Evolutionary conservation across 2,797 vertebrate genomes (phyloP).

Genomic region (Brachymystax lenok): DNA sequence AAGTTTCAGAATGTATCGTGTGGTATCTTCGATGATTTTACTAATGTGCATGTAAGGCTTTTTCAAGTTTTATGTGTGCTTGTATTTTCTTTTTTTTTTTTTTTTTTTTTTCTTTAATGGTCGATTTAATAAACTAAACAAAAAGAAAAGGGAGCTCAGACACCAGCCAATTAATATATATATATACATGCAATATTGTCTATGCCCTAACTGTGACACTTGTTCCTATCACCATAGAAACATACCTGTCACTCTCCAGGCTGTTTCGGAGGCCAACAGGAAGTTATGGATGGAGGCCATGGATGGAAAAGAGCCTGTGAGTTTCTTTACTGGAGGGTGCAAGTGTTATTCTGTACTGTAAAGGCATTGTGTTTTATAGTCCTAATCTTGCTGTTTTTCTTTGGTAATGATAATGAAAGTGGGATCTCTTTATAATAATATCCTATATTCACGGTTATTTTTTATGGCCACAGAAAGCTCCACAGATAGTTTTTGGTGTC

Average conservation of each 20-base stretch:
- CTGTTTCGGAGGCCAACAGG: constrained; percentile 89
- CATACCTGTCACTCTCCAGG: constrained; percentile 90
- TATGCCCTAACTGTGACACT: constrained; percentile 34
- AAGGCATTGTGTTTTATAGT: not conserved
- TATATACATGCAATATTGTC: not conserved
- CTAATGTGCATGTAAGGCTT: too few species aligned
- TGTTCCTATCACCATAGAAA: constrained; percentile 72
- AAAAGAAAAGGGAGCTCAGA: not conserved
- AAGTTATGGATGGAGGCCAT: constrained; percentile 97
- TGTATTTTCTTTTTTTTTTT: too few species aligned
- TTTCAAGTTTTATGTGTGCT: too few species aligned
- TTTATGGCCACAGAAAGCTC: not conserved
- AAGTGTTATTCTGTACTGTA: not conserved
- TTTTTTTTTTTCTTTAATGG: too few species aligned
- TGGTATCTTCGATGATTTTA: too few species aligned
- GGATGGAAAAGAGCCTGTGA: constrained; percentile 98
- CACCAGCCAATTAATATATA: not conserved
- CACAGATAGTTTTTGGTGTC: not conserved
- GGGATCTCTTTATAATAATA: not conserved
- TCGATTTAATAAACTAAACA: too few species aligned
- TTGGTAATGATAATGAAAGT: not conserved
- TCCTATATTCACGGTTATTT: not conserved
- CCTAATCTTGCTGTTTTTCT: not conserved
- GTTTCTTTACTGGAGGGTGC: constrained; percentile 51
- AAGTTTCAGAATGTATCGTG: too few species aligned